Conservation (phyloP, 2,113 vertebrate genomes). For the Callaeas wilsoni region DNA sequence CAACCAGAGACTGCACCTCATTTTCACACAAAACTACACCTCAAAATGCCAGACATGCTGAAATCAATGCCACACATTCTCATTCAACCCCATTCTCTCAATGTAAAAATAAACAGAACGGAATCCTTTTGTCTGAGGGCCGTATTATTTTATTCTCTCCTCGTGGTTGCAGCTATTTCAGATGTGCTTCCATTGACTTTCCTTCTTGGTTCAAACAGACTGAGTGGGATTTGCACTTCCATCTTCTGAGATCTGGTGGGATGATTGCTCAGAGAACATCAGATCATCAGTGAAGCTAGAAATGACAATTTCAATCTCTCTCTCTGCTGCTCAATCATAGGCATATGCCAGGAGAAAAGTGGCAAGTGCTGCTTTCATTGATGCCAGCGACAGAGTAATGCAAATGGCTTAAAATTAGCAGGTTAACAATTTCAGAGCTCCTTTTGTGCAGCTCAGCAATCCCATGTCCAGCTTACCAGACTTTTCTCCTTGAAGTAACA, state of each 20-base stretch:
- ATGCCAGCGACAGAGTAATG: neutral
- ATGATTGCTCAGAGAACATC: neutral
- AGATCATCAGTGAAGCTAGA: neutral
- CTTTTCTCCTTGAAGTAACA: neutral
- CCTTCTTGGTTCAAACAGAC: neutral
- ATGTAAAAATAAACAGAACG: neutral
- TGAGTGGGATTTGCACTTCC: neutral
- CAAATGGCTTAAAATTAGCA: neutral
- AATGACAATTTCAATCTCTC: neutral
- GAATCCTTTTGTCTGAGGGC: neutral
- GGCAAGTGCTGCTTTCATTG: neutral
- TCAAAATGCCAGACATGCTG: neutral
- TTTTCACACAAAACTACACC: neutral
- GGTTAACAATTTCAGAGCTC: neutral
- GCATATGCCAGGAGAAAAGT: neutral
- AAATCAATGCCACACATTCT: neutral
- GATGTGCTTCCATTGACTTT: neutral
- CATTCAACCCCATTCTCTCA: neutral
- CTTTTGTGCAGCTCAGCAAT: neutral
- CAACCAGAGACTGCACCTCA: neutral
- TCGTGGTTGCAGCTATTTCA: neutral
- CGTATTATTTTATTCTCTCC: neutral
- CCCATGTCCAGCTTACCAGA: neutral
- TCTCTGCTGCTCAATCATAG: neutral
- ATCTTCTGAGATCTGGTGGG: neutral